Base-by-base conservation (phyloP, 2,113 vertebrate species). In the Phrynocephalus versicolor region DNA sequence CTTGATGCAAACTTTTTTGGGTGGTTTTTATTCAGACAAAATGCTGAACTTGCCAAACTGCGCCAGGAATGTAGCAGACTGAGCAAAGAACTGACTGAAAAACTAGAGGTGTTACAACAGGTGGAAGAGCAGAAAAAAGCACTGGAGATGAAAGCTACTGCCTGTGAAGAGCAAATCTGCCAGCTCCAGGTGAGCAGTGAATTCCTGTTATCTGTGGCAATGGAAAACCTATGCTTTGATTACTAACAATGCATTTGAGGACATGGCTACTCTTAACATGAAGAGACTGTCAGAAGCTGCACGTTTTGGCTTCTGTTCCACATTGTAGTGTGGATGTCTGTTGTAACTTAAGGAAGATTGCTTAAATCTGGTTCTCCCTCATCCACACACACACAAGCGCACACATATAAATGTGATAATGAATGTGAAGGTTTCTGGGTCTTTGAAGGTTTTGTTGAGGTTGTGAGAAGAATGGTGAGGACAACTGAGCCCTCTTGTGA, bases 21-120 rank as follows among this genome's bases (percentile, higher is more conserved):
- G 89, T 85, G 45, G 85, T 13, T 89, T 81, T 64, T 6, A 87
- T 92, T 73, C 92, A 99, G 98, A 93, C 98, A 99, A 92, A 99
- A 99, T 1, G 95, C 98, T 0, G 98, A 99, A 93, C 90, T 99
- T 94, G 98, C 98, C 77, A 99, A 99, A 91, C 91, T 99, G 81
- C 97, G 97, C 64, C 98, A 99, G 89, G 98, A 99, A 91, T 97
- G 97, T 88, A 88, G 90, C 91, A 98, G 96, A 91, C 95, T 98
- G 89, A 95, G 95, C 93, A 99, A 98, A 92, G 98, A 99, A 70
- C 94, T 99, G 62, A 91, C 93, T 75, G 98, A 99, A 91, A 98
- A 98, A 90, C 94, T 94, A 0, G 97, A 98, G 62, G 89, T 94
- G 69, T 94, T 96, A 6, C 97, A 97, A 82, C 96, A 98, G 33